Percentiles rank a stretch among this genome's conserved stretches.
Evolutionary conservation across 2,888 invertebrate genomes (phyloP).

Genomic region (Hemicrepidius hirtus): DNA sequence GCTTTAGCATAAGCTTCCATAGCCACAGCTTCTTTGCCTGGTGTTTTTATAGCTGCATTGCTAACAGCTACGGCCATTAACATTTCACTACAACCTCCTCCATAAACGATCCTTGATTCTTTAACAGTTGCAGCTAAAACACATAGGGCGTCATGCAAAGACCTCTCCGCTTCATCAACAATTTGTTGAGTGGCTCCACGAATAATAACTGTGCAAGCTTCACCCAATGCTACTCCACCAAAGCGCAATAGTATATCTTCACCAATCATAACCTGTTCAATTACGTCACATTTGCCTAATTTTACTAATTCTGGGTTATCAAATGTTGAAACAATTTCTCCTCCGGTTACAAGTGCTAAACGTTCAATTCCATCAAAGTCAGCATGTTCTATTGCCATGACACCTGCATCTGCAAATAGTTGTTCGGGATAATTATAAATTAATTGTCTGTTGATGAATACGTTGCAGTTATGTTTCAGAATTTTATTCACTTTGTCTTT

Average conservation of each 20-base stretch:
- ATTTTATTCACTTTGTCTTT: slow-evolving; percentile 99
- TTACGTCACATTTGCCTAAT: slow-evolving; percentile 94
- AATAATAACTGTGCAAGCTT: slow-evolving; percentile 97
- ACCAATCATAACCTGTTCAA: slow-evolving; percentile 99
- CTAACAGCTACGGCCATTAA: slow-evolving; percentile 96
- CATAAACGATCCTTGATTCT: slow-evolving; percentile 92
- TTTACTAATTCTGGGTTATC: slow-evolving; percentile 94
- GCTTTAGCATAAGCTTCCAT: slow-evolving; percentile 97
- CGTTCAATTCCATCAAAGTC: slow-evolving; percentile 99
- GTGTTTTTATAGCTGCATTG: slow-evolving; percentile 87
- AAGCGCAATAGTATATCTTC: slow-evolving; percentile 97
- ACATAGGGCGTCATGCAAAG: slow-evolving; percentile 98
- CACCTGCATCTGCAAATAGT: slow-evolving; percentile 96
- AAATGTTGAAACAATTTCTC: slow-evolving; percentile 99
- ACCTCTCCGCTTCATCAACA: slow-evolving; percentile 98
- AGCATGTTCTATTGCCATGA: slow-evolving; percentile 99
- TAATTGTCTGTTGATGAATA: slow-evolving; percentile 98
- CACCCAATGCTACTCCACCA: slow-evolving; percentile 94
- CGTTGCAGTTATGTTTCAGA: slow-evolving; percentile 94
- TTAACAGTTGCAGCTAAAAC: slow-evolving; percentile 96
- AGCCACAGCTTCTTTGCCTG: slow-evolving; percentile 98
- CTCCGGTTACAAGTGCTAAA: slow-evolving; percentile 96
- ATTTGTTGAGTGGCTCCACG: slow-evolving; percentile 99
- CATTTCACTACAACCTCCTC: slow-evolving; percentile 95
- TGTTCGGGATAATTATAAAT: slow-evolving; percentile 99